Percentiles rank a stretch among this genome's conserved stretches.
Evolutionary conservation across 2,113 vertebrate species (phyloP).

Genomic region (Microtus pennsylvanicus): DNA sequence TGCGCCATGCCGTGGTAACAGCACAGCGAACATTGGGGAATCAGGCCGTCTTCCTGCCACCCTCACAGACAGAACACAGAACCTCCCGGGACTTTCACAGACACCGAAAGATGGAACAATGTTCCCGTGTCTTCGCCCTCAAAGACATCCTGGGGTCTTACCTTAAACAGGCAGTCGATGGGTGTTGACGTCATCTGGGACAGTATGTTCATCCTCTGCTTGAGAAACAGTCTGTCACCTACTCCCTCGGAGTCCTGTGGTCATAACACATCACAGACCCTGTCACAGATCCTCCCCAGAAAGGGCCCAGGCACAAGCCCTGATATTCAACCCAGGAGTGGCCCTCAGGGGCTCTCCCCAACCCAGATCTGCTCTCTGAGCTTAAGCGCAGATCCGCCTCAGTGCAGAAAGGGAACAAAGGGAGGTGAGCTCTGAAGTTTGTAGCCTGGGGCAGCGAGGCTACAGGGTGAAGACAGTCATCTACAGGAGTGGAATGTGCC

Average conservation of each 20-base stretch:
- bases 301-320: not conserved
- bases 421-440: not conserved
- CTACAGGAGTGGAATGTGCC: not conserved
- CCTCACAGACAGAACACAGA: not conserved
- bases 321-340: not conserved
- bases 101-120: accelerated
- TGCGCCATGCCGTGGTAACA: accelerated
- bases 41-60: no score
- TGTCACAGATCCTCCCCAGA: not conserved
- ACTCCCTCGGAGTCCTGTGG: constrained; percentile 90
- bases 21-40: no score
- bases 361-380: not conserved
- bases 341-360: accelerated
- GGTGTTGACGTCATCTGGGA: constrained; percentile 92
- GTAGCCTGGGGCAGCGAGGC: not conserved
- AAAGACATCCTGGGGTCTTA: constrained; percentile 70
- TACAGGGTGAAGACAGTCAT: accelerated
- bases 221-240: constrained; percentile 91
- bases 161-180: constrained; percentile 95
- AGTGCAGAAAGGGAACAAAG: not conserved
- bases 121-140: not conserved
- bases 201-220: constrained; percentile 94
- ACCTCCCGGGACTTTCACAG: not conserved
- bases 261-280: not conserved
- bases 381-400: accelerated